Percentiles rank a stretch among this genome's conserved stretches.
Evolutionary conservation across 2,888 invertebrate species (phyloP).

Genomic region (Notocelia uddmanniana): DNA sequence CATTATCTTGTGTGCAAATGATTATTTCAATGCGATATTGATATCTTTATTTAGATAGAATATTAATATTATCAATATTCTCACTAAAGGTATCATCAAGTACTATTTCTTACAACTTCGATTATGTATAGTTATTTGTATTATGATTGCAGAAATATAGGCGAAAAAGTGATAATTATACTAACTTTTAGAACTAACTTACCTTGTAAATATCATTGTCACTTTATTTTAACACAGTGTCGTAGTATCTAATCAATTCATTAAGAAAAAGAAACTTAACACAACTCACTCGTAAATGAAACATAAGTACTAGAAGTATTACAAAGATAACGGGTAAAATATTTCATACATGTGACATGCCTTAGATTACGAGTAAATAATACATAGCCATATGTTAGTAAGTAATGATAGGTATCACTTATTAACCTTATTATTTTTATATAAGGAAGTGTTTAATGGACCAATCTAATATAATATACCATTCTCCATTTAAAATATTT

Average conservation of each 20-base stretch:
- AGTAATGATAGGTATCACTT: neutral
- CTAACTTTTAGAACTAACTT: neutral
- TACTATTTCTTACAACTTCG: neutral
- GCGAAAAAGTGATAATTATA: neutral
- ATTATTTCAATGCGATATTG: neutral
- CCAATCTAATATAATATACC: neutral
- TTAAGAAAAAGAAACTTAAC: neutral
- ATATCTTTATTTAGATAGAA: neutral
- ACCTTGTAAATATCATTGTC: neutral
- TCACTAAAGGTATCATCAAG: neutral
- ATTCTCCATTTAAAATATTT: constrained; percentile 10
- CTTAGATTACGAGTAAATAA: neutral
- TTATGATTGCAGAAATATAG: neutral
- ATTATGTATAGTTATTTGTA: neutral
- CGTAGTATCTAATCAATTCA: neutral
- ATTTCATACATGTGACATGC: constrained; percentile 1
- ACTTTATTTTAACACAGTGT: constrained; percentile 1
- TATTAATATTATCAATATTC: neutral
- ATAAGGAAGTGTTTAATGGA: neutral
- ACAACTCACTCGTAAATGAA: neutral
- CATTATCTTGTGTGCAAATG: constrained; percentile 1
- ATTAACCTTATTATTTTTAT: neutral
- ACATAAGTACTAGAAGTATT: constrained; percentile 2
- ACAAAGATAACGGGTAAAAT: constrained; percentile 13
- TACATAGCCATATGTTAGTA: neutral